A percentile compares a stretch with the other conserved stretches of the same genome.
Conservation (phyloP, 2,113 vertebrate genomes). For the Phylloscopus trochilus region DNA sequence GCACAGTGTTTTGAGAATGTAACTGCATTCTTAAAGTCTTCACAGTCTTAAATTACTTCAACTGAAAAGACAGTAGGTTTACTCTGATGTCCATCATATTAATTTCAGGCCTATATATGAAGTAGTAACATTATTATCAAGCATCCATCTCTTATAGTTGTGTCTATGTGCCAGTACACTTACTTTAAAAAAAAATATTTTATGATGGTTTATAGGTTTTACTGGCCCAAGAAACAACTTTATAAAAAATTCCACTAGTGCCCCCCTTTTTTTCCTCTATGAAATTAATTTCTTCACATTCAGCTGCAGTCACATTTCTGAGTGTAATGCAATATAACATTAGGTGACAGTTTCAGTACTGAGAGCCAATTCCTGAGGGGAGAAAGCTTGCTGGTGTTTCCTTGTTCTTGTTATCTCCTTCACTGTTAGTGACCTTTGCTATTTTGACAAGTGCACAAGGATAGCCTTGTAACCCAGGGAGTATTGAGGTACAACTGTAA, state of each 20-base stretch:
- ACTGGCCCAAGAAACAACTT: not conserved
- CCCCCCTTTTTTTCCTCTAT: not conserved
- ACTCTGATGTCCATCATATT: not conserved
- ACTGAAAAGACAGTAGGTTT: not conserved
- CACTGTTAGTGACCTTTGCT: not conserved
- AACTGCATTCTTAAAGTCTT: not conserved
- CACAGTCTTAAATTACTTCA: not conserved
- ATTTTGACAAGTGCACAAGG: conserved; percentile 4
- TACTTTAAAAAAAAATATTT: not conserved
- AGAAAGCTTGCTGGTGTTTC: not conserved
- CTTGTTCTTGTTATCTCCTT: not conserved
- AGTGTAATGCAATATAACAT: not conserved
- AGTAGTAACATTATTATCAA: not conserved
- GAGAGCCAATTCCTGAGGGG: not conserved
- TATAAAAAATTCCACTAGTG: not conserved
- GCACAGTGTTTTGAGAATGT: not conserved
- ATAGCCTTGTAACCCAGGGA: not conserved
- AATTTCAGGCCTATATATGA: not conserved
- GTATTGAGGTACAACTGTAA: not conserved
- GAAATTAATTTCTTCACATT: not conserved
- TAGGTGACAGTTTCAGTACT: not conserved
- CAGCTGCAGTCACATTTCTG: not conserved
- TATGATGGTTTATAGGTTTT: not conserved
- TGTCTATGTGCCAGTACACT: not conserved
- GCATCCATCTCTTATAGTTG: not conserved